Evolutionary conservation across 2,113 vertebrate genomes (phyloP).

Genomic region (Coracopsis vasa): DNA sequence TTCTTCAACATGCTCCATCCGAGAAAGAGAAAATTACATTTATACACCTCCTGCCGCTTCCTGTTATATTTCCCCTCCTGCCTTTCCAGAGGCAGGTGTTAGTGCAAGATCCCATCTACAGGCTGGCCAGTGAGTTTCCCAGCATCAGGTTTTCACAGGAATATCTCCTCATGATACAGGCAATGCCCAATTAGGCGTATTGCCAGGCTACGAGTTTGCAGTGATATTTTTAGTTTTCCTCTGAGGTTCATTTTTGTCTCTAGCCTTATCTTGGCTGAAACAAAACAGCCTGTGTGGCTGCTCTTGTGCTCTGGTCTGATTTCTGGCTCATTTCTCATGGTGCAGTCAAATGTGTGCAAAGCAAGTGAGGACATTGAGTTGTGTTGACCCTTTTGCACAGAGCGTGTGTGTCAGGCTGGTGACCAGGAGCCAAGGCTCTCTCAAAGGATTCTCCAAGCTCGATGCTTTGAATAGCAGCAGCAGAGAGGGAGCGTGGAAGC

Average conservation of each 20-base stretch:
- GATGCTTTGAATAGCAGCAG: background rate
- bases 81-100: conserved; percentile 8
- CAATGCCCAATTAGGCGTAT: conserved; percentile 1
- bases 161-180: background rate
- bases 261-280: background rate
- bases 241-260: conserved; percentile 1
- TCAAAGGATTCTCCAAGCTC: background rate
- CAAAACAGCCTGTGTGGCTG: background rate
- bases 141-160: background rate
- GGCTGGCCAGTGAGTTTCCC: background rate
- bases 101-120: background rate
- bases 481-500: background rate
- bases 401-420: background rate
- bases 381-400: background rate
- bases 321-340: background rate
- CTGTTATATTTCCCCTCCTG: background rate
- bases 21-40: conserved; percentile 46
- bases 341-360: background rate
- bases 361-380: fast-evolving
- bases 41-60: background rate
- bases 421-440: background rate
- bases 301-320: background rate
- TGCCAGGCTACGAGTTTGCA: background rate
- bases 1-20: background rate
- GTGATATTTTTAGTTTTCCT: conserved; percentile 29